Base-by-base conservation (phyloP, 1,140 invertebrate genomes). In the Caenorhabditis tropicalis region DNA sequence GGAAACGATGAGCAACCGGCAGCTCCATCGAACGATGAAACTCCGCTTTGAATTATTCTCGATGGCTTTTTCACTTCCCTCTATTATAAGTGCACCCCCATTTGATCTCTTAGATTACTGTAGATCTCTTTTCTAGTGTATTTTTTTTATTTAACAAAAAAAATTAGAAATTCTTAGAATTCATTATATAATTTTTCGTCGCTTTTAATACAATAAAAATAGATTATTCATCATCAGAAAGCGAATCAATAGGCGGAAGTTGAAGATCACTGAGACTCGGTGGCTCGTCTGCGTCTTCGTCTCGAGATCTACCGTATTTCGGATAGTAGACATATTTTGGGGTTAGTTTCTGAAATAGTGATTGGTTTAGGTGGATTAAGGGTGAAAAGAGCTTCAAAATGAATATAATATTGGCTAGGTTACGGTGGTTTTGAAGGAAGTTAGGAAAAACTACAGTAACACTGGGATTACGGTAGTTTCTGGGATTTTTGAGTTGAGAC, bases 291-390 rank as follows among this genome's bases (percentile, higher is more conserved):
- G 29, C 33, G 1, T 74, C 65, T 33, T 74, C 65, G n/a, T 74
- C 65, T 43, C 65, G 27, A 12, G 36, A 46, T 19, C 29, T 12
- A 15, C 65, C 65, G 24, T 74, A 74, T 74, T 74, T 74, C 21
- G 65, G 65, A 10, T 74, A 74, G 36, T 43, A 74, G 36, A 74
- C 65, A 36, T 74, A 74, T 74, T 74, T 74, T 7, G 65, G 65
- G 7, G 65, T 74, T 4, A 74, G 36, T 31, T 74, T 74, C 65
- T 74, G 65, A 10, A 74, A 65, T 3, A 46, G n/a, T n/a, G n/a
- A n/a, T n/a, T n/a, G n/a, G n/a, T n/a, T n/a, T n/a, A n/a, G n/a
- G n/a, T n/a, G n/a, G n/a, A n/a, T n/a, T n/a, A 24, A 43, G 39
- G 39, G 39, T 6, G 39, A 43, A 12, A 6, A 12, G 12, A 43